Evolutionary conservation across 2,888 invertebrate species (phyloP), one percentile per base, ranked within the genome.

Genomic region (Acleris literana): DNA sequence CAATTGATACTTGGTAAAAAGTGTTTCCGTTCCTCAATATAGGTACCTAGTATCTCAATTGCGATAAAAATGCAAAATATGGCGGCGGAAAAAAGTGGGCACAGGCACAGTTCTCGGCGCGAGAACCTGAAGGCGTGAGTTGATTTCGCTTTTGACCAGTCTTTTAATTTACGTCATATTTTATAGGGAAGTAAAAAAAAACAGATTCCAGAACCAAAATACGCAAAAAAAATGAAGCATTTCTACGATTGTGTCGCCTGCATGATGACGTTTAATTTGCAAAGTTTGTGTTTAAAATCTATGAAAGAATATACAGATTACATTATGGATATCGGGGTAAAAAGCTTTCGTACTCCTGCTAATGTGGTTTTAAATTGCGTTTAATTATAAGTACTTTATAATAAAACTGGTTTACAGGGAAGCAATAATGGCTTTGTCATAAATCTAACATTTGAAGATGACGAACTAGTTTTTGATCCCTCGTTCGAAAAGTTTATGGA

Each of bases 221-320:
- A 95, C 71, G 93, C 93, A 18, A 93, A 93, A n/a, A 94, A 94
- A 80, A 94, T 96, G 84, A 94, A 94, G 73, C 94, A 95, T 55
- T 98, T 97, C 85, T 98, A 96, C 83, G 96, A 97, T 83, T 96
- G 97, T 75, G 94, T 97, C 1, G 96, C 96, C 0, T 95, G 96
- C 39, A 93, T 98, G 49, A 98, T 98, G 98, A 97, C 97, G 0
- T 95, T 95, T 75, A 97, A 98, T 76, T 88, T 99, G 63, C 97
- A 98, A 83, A 94, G 94, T 29, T 85, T 98, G 33, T 97, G 97
- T 72, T 90, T 97, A 51, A 94, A 95, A 74, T 98, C 98, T 6
- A 94, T 98, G 76, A 90, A 94, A 58, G 96, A 96, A 71, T 98
- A 95, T 79, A 95, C 96, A 1, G 91, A 96, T 58, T 97, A 96